phyloP scores from a whole-genome alignment of 2,113 vertebrate genomes.

The Thymallus thymallus region DNA sequence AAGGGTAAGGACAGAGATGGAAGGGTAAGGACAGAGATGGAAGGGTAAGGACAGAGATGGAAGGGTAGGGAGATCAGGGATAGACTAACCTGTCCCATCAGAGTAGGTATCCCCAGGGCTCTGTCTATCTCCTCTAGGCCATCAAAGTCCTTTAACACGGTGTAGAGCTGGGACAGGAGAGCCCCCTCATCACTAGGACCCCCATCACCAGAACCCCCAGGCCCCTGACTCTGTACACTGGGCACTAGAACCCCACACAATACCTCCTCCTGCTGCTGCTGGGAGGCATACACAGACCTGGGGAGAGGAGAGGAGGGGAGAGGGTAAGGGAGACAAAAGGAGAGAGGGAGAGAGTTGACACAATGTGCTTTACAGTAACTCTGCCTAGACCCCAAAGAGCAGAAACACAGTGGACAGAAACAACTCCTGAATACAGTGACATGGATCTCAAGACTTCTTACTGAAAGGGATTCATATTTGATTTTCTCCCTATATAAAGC shows the following conservation, averaged over 20 bases:
- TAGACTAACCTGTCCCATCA: conserved; percentile 86
- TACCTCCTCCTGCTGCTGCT: conserved; percentile 80
- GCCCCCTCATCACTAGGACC: conserved; percentile 85
- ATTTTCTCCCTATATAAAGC: too few relatives aligned
- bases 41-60: too few relatives aligned
- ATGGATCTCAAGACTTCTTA: too few relatives aligned
- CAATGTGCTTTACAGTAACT: too few relatives aligned
- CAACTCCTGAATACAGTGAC: too few relatives aligned
- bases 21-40: too few relatives aligned
- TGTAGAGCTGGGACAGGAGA: conserved; percentile 94
- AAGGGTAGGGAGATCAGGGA: too few relatives aligned
- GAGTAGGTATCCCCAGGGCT: conserved; percentile 91
- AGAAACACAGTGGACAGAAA: too few relatives aligned
- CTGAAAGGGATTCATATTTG: too few relatives aligned
- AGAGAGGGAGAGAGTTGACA: neutral
- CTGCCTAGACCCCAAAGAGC: neutral
- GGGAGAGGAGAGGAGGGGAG: conserved; percentile 4
- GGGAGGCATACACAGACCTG: conserved; percentile 82
- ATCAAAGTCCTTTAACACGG: conserved; percentile 91
- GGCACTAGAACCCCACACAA: conserved; percentile 78
- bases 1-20: too few relatives aligned
- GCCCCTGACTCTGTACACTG: too few relatives aligned
- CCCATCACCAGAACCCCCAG: conserved; percentile 72
- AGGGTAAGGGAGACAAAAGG: neutral
- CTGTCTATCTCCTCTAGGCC: conserved; percentile 96